Conservation (phyloP, 2,113 vertebrate species). For the Lepus europaeus region DNA sequence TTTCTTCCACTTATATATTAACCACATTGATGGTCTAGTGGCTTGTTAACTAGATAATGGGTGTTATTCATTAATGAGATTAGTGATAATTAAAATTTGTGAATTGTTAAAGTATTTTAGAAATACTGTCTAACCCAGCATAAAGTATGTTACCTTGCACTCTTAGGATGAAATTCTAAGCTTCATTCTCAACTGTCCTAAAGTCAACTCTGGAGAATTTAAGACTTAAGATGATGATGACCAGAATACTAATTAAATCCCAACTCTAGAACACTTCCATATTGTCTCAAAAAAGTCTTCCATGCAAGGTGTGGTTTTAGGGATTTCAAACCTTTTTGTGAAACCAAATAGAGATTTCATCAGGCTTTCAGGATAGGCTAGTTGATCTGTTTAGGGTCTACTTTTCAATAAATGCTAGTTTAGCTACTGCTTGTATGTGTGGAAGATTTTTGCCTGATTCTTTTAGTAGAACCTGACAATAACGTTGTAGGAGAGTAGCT, state of each 20-base stretch:
- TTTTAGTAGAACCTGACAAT: neutral
- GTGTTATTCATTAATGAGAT: conserved; percentile 7
- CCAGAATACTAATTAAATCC: neutral
- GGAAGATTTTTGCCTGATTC: neutral
- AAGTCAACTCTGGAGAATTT: neutral
- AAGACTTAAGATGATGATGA: neutral
- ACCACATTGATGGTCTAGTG: neutral
- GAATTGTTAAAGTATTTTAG: conserved; percentile 43
- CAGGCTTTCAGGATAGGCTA: neutral
- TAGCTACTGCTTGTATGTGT: neutral
- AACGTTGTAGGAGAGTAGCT: neutral
- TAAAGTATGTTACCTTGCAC: neutral
- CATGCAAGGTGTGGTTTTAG: neutral
- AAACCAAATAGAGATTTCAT: neutral
- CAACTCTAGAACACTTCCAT: neutral
- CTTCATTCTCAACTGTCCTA: neutral
- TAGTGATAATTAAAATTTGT: conserved; percentile 13
- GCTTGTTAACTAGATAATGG: neutral
- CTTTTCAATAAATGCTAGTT: neutral
- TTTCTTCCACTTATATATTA: neutral
- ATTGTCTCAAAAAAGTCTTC: neutral
- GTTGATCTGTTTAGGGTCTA: neutral
- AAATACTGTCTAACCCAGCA: neutral
- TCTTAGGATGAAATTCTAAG: neutral
- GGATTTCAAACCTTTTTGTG: neutral